Evolutionary conservation across 2,113 vertebrate genomes (phyloP).

Genomic region (Ictalurus furcatus): DNA sequence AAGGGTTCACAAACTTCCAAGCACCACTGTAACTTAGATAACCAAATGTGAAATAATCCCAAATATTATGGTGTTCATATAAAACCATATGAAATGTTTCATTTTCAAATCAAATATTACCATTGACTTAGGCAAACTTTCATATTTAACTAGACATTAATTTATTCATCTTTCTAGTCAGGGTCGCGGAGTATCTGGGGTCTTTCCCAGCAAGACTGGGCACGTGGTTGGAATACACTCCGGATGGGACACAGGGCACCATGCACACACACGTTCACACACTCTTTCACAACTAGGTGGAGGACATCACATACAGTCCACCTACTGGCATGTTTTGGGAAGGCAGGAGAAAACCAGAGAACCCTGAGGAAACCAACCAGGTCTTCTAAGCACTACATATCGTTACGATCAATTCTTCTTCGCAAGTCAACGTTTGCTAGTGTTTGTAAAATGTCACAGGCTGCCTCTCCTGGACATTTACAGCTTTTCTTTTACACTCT

Average conservation of each 20-base stretch:
- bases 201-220: neutral
- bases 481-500: neutral
- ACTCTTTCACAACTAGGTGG: neutral
- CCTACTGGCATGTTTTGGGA: neutral
- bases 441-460: neutral
- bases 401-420: neutral
- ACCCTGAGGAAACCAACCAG: neutral
- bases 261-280: neutral
- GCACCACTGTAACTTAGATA: too few relatives aligned
- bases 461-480: neutral
- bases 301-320: neutral
- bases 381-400: neutral
- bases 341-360: neutral
- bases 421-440: neutral
- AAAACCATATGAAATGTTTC: neutral
- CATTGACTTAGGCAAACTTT: neutral
- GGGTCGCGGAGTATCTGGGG: neutral
- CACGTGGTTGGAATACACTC: neutral
- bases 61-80: neutral
- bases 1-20: too few relatives aligned
- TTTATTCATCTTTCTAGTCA: neutral
- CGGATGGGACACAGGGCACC: neutral
- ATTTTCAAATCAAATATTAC: neutral
- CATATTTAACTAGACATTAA: neutral
- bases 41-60: neutral